phyloP scores from a whole-genome alignment of 1,140 invertebrate genomes.

The Philotrypesis tridentata region DNA sequence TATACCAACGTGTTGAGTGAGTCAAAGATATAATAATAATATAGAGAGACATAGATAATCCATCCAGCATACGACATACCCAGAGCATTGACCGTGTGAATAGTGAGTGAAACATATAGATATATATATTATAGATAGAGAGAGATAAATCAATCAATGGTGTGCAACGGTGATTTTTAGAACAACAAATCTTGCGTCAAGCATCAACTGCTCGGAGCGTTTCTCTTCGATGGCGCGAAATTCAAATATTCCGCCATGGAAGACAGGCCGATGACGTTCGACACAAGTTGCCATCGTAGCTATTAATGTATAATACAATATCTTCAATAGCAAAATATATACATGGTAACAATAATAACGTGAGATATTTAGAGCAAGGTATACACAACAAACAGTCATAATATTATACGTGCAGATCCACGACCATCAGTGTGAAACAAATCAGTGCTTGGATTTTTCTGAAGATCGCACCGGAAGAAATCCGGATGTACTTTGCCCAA shows the following conservation, averaged over 20 bases:
- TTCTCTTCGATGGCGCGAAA: background rate
- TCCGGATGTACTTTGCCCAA: no score
- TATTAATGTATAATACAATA: background rate
- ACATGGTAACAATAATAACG: background rate
- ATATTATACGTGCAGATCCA: slow-evolving; percentile 18
- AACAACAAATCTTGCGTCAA: slow-evolving; percentile 7
- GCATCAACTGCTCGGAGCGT: background rate
- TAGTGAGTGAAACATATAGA: slow-evolving; percentile 67
- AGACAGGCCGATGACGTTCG: background rate
- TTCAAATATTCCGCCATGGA: no score
- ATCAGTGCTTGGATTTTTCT: no score
- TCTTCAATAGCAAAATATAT: slow-evolving; percentile 10
- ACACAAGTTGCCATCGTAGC: background rate
- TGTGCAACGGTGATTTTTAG: slow-evolving; percentile 60
- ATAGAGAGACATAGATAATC: slow-evolving; percentile 59
- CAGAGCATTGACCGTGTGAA: slow-evolving; percentile 72
- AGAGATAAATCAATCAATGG: no score
- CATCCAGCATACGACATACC: slow-evolving; percentile 74
- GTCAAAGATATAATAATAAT: slow-evolving; percentile 3
- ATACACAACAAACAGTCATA: slow-evolving; percentile 52
- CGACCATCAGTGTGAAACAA: no score
- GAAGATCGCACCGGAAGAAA: no score
- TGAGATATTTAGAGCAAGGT: slow-evolving; percentile 30
- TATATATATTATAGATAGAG: no score
- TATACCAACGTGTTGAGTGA: slow-evolving; percentile 29